Evolutionary conservation across 2,113 vertebrate genomes (phyloP), one percentile per base, ranked within the genome.

Genomic region (Callipepla squamata): DNA sequence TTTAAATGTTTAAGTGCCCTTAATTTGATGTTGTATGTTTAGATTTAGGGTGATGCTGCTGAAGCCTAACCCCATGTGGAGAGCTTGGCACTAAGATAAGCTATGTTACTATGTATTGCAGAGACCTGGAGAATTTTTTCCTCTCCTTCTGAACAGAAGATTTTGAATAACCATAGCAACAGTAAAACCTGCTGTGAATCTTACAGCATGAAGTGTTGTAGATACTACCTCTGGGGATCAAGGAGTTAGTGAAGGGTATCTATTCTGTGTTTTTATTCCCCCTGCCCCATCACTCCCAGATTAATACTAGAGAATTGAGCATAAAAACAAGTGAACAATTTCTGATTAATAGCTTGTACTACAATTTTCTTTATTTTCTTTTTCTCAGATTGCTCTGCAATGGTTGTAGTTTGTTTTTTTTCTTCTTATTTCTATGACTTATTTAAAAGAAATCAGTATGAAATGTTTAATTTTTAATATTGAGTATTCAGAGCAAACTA

Each of bases 51-150:
- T 34, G 66, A 65, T 65, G 30, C 28, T 74, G 55, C 45, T 83
- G 67, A 85, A 85, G 47, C 44, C 36, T 57, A 67, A 4, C 13
- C 51, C 9, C 20, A 28, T 13, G 22, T 36, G 44, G 20, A 79
- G 20, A 92, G 9, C 58, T 50, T 61, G 62, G 28, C 44, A 58
- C 18, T 38, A 74, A 65, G n/a, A 50, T 2, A 4, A 4, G 4
- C 10, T 89, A 25, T 73, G 23, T 86, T 79, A 62, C 61, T 86
- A 4, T 70, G 38, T 80, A 44, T 73, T 93, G 86, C 90, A 97
- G 96, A 98, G 80, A 92, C 57, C 69, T 98, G 97, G 97, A 95
- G 97, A 48, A 91, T 98, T 58, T 98, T 97, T 36, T 98, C 98
- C 63, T 98, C 97, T 78, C 92, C 98, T 30, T 81, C 97, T 89